Percentiles rank a stretch among this genome's conserved stretches.
Conservation (phyloP, 2,113 vertebrate species). For the Halcyon malimbica region DNA sequence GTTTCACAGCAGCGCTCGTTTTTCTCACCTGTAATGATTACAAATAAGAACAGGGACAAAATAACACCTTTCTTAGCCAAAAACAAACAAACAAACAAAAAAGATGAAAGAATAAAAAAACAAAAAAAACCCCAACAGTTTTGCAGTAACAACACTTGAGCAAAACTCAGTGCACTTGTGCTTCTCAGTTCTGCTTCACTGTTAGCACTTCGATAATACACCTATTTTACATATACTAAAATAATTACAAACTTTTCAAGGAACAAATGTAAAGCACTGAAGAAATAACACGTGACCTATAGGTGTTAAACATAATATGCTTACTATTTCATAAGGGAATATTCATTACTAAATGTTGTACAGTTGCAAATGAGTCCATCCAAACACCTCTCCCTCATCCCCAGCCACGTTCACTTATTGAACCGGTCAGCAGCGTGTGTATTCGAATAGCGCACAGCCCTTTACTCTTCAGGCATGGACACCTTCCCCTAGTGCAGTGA, state of each 20-base stretch:
- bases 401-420: fast-evolving
- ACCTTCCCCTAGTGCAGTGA: background rate
- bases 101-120: background rate
- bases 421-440: background rate
- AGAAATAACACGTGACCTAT: background rate
- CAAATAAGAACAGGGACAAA: background rate
- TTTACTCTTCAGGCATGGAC: background rate
- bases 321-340: background rate
- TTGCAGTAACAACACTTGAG: background rate
- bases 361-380: background rate
- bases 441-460: background rate
- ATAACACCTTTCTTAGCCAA: background rate
- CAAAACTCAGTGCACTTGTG: background rate
- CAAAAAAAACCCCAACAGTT: background rate
- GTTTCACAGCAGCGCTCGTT: background rate
- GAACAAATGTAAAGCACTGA: background rate
- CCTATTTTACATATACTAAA: background rate
- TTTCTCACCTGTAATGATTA: background rate
- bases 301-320: background rate
- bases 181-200: background rate
- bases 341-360: background rate
- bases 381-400: background rate
- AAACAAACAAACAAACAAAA: background rate
- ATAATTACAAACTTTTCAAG: background rate
- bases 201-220: background rate